Evolutionary conservation across 2,888 invertebrate species (phyloP), one percentile per base, ranked within the genome.

Genomic region (Meghimatium bilineatum): DNA sequence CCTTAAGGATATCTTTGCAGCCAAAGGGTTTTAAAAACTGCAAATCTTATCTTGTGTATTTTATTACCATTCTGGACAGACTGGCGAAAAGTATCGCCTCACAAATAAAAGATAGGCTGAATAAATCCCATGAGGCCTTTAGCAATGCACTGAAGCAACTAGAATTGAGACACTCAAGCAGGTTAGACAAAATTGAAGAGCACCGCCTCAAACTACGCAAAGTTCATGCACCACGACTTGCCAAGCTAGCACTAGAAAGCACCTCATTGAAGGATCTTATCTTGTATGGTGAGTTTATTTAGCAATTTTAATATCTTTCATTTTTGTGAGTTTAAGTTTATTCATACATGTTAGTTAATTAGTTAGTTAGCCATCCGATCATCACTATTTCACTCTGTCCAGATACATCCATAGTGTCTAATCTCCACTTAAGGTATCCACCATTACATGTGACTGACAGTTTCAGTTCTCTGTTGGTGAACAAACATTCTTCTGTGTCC

Each of bases 261-360:
- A 96, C 96, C 0, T 97, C 97, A 0, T 95, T 97, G 93, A 96
- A 96, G 87, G 97, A 97, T 92, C 94, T 96, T 83, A 95, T 97
- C 0, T 95, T 96, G 89, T 96, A 96, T 93, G 97, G 97, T 85
- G 90, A 87, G 91, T 88, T 34, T n/a, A 26, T 14, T 72, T 44
- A 49, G 8, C 8, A 17, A 49, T 12, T 49, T 8, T 49, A 12
- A 17, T 49, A 49, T 8, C 17, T 49, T 49, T 49, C n/a, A 12
- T 49, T 49, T 8, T 49, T 8, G 49, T 17, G 49, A 49, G 49
- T 49, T 49, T 49, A 49, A n/a, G n/a, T n/a, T n/a, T n/a, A n/a
- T n/a, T n/a, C n/a, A n/a, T n/a, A n/a, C n/a, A n/a, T n/a, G n/a
- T n/a, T n/a, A n/a, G n/a, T n/a, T n/a, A n/a, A n/a, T n/a, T n/a